These are phyloP conservation scores for Gymnogyps californianus DNA, from an alignment of 2,113 vertebrate species.

Conservation along the genomic window DNA sequence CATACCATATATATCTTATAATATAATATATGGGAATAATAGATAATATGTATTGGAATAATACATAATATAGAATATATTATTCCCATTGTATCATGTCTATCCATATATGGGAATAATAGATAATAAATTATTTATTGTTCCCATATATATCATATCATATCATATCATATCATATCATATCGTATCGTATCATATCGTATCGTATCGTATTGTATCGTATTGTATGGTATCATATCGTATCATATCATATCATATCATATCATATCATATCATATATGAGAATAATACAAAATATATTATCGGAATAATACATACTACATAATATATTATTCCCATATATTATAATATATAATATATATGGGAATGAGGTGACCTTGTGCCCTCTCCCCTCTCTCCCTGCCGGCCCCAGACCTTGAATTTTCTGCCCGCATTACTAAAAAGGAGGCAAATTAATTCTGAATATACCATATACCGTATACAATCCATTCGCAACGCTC, in stretches of 20 bases:
- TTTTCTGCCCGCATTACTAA: background rate
- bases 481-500: rapidly evolving
- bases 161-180: background rate
- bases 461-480: rapidly evolving
- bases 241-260: no score
- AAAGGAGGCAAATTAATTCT: background rate
- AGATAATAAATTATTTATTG: background rate
- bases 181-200: no score
- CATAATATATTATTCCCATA: background rate
- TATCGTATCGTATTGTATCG: no score
- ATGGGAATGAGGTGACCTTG: background rate
- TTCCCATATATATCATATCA: background rate
- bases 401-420: background rate
- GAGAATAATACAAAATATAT: background rate
- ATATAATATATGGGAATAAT: background rate
- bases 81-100: background rate
- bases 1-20: background rate
- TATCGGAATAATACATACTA: background rate
- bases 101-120: background rate
- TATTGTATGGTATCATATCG: no score
- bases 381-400: background rate
- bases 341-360: background rate
- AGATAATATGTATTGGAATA: background rate
- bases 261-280: background rate
- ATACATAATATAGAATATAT: no score